Conservation (phyloP, 2,113 vertebrate species). For the Pipra filicauda region DNA sequence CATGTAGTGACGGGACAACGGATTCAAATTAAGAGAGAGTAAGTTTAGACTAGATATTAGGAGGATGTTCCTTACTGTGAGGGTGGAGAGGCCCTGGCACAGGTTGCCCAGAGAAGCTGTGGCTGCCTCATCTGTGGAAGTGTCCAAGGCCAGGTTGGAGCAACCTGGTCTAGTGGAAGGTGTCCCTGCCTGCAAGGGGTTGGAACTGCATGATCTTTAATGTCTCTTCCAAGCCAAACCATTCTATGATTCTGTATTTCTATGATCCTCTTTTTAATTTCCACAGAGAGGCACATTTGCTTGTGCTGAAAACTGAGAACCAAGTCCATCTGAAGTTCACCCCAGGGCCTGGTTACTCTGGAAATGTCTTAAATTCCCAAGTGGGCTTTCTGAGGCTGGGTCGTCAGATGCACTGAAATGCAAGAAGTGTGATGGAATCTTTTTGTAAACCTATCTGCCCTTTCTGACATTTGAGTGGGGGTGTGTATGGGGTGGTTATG, state of each 20-base stretch:
- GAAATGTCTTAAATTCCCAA: not conserved
- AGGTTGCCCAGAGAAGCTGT: not conserved
- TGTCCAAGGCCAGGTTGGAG: not conserved
- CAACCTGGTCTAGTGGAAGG: fast-evolving
- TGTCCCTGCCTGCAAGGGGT: not conserved
- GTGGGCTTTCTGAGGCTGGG: not conserved
- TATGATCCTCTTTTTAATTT: not conserved
- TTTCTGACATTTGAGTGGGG: not conserved
- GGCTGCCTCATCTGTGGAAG: not conserved
- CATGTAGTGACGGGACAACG: not conserved
- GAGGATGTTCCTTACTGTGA: not conserved
- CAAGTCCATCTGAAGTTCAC: not conserved
- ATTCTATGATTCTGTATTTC: not conserved
- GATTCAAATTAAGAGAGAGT: not conserved
- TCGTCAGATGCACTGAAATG: not conserved
- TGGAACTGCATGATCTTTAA: not conserved
- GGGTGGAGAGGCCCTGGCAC: fast-evolving
- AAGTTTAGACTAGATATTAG: not conserved
- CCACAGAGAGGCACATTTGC: not conserved
- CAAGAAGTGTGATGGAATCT: not conserved
- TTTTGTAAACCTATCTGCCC: not conserved
- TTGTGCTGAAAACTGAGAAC: not conserved
- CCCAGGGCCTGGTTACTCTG: not conserved
- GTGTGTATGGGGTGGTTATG: no score
- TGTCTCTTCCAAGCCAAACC: not conserved